phyloP scores from a whole-genome alignment of 2,797 vertebrate species.

The Cuculus canorus region DNA sequence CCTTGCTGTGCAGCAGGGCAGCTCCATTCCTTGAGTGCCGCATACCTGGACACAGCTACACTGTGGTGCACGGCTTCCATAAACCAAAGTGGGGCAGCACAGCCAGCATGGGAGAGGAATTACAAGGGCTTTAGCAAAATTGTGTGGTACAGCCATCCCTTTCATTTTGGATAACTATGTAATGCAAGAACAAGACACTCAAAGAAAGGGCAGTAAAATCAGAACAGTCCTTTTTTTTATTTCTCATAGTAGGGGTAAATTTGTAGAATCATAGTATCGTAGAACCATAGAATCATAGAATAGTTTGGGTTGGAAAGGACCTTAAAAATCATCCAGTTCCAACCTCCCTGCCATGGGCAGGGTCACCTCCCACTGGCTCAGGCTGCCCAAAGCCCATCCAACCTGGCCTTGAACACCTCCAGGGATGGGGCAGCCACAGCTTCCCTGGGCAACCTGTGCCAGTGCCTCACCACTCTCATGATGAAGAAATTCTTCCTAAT shows the following conservation, averaged over 20 bases:
- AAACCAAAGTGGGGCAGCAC: not conserved
- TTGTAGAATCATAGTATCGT: no score
- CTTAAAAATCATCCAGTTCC: no score
- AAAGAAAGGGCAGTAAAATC: not conserved
- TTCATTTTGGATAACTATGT: not conserved
- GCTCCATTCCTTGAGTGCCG: not conserved
- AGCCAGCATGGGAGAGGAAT: not conserved
- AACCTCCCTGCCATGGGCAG: no score
- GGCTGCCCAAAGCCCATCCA: no score
- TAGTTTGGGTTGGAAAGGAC: no score
- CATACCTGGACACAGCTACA: not conserved
- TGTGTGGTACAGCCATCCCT: not conserved
- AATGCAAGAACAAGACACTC: conserved; percentile 35
- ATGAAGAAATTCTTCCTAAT: no score
- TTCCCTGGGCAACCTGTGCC: no score
- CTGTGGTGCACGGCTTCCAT: not conserved
- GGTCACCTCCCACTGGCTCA: no score
- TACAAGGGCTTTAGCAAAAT: not conserved
- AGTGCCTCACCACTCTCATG: no score
- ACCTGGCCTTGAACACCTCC: no score
- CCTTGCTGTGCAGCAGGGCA: not conserved
- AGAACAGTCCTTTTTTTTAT: not conserved
- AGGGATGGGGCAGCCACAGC: no score
- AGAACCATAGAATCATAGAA: no score
- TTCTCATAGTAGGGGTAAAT: not conserved